phyloP scores from a whole-genome alignment of 2,797 vertebrate species.

The Gymnoscopelus braueri region DNA sequence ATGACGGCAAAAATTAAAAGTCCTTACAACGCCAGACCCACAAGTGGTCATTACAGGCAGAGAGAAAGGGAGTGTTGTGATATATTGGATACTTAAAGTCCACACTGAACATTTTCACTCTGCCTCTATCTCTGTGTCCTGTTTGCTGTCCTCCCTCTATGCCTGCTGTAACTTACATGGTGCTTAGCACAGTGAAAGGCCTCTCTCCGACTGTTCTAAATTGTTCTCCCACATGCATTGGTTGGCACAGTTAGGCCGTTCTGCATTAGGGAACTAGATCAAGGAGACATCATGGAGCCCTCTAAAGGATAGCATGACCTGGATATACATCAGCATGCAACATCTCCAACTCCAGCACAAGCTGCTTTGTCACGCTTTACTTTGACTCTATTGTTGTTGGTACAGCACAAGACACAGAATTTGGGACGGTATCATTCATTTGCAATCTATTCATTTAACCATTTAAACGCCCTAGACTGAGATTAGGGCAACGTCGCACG shows the following conservation, averaged over 20 bases:
- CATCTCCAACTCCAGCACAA: slow-evolving; percentile 2
- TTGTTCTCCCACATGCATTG: slow-evolving; percentile 58
- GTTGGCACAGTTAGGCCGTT: slow-evolving; percentile 57
- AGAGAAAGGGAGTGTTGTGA: slow-evolving; percentile 23
- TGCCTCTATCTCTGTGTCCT: not conserved
- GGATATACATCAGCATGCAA: slow-evolving; percentile 41
- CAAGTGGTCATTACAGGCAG: slow-evolving; percentile 42
- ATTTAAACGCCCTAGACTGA: not conserved
- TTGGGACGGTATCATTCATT: not conserved
- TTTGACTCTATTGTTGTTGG: slow-evolving; percentile 8
- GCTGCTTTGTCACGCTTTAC: slow-evolving; percentile 11
- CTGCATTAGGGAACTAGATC: slow-evolving; percentile 61
- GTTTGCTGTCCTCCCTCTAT: slow-evolving; percentile 14
- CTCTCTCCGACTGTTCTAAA: slow-evolving; percentile 37
- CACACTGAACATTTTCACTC: not conserved
- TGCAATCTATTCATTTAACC: slow-evolving; percentile 6
- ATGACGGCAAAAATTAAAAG: slow-evolving; percentile 33
- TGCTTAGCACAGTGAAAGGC: slow-evolving; percentile 28
- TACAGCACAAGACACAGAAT: not conserved
- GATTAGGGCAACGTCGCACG: too few species aligned
- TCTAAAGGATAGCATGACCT: slow-evolving; percentile 58
- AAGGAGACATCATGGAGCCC: slow-evolving; percentile 54
- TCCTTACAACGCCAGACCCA: slow-evolving; percentile 41
- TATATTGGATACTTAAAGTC: slow-evolving; percentile 38
- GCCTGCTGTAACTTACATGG: slow-evolving; percentile 37